A percentile compares a stretch with the other conserved stretches of the same genome.
These are phyloP conservation scores for Spisula subtruncata DNA, from an alignment of 2,888 invertebrate genomes.

Conservation along the genomic window DNA sequence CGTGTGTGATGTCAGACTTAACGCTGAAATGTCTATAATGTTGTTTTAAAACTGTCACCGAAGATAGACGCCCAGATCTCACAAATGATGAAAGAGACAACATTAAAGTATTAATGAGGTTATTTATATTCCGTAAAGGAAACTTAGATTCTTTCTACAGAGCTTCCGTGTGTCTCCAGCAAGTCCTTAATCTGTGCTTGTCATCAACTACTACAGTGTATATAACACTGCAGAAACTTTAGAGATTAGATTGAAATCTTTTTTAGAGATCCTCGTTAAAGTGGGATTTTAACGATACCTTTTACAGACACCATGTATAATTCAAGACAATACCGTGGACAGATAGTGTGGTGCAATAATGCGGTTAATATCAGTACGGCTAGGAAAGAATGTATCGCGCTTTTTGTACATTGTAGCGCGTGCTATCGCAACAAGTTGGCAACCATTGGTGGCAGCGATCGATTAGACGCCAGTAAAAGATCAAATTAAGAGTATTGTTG, in stretches of 20 bases:
- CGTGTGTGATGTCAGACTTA: slow-evolving; percentile 1
- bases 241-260: slow-evolving; percentile 9
- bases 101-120: slow-evolving; percentile 29
- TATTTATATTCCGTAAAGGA: slow-evolving; percentile 31
- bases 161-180: neutral
- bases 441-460: neutral
- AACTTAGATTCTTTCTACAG: neutral
- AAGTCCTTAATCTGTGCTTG: slow-evolving; percentile 6
- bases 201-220: neutral
- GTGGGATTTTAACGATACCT: neutral
- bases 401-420: neutral
- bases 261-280: slow-evolving; percentile 2
- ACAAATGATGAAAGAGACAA: neutral
- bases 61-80: neutral
- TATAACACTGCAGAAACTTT: neutral
- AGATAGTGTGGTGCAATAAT: neutral
- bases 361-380: neutral
- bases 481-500: neutral
- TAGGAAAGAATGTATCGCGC: neutral
- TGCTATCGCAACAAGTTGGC: neutral
- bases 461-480: neutral
- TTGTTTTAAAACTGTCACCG: too few species aligned
- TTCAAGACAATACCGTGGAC: neutral
- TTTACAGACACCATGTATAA: slow-evolving; percentile 16
- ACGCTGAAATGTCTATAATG: too few species aligned